Percentiles rank a stretch among this genome's conserved stretches.
Evolutionary conservation across 1,140 invertebrate species (phyloP).

Genomic region (Tetramorium parvispinum): DNA sequence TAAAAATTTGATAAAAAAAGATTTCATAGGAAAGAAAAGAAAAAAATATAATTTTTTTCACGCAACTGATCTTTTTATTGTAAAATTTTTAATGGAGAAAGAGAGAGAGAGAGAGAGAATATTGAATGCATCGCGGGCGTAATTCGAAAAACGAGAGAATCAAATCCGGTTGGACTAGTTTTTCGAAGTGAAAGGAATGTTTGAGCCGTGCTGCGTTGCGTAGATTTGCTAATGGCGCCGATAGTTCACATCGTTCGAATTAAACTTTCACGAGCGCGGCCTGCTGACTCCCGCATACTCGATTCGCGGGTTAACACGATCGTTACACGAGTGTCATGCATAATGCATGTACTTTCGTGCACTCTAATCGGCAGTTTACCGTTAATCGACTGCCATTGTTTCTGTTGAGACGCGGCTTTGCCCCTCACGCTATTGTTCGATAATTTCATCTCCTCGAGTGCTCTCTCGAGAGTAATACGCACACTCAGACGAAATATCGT

Average conservation of each 20-base stretch:
- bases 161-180: neutral
- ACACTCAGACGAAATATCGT: constrained; percentile 5
- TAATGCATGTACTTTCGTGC: constrained; percentile 67
- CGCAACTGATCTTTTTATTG: neutral
- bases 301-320: constrained; percentile 67
- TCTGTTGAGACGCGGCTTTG: constrained; percentile 28
- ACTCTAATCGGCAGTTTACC: constrained; percentile 65
- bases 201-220: neutral
- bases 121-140: too few relatives aligned
- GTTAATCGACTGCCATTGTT: constrained; percentile 63
- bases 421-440: constrained; percentile 36
- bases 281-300: constrained; percentile 33
- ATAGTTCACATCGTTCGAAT: constrained; percentile 54
- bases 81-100: neutral
- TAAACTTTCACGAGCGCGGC: constrained; percentile 57
- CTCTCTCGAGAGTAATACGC: constrained; percentile 28
- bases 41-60: neutral
- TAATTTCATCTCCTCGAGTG: constrained; percentile 49
- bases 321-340: constrained; percentile 67
- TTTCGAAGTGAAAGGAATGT: neutral
- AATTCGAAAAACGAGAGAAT: neutral
- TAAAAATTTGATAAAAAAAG: neutral
- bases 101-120: neutral
- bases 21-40: neutral
- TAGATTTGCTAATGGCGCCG: constrained; percentile 49